These are phyloP conservation scores for Gastrophysa polygoni DNA, from an alignment of 2,888 invertebrate species.

Conservation along the genomic window DNA sequence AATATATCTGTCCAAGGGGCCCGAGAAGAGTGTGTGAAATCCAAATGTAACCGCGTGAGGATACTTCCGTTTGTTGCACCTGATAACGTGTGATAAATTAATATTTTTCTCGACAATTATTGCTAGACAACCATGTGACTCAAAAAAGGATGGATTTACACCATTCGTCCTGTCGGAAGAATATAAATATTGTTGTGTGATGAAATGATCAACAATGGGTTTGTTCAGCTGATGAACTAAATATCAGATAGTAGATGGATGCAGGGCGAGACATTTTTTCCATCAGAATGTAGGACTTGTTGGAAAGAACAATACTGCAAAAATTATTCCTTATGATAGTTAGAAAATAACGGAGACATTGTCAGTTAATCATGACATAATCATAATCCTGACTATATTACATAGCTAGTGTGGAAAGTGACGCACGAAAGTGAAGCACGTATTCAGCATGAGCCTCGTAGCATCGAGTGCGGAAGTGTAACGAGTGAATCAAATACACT, in stretches of 20 bases:
- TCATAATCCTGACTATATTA: too few species aligned
- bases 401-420: too few species aligned
- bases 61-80: conserved; percentile 39
- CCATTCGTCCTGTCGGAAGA: neutral
- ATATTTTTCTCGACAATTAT: conserved; percentile 27
- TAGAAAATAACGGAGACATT: too few species aligned
- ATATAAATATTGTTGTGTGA: neutral
- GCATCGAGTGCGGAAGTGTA: too few species aligned
- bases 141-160: neutral
- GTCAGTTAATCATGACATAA: too few species aligned
- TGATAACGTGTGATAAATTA: conserved; percentile 37
- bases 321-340: too few species aligned
- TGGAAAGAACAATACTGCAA: too few species aligned
- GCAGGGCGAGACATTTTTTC: too few species aligned
- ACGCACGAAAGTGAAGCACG: too few species aligned
- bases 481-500: too few species aligned
- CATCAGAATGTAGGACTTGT: too few species aligned
- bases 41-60: conserved; percentile 37
- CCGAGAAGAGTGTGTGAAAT: conserved; percentile 43
- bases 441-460: too few species aligned
- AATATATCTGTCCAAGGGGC: conserved; percentile 33
- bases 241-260: neutral
- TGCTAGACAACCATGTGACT: neutral
- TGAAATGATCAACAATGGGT: neutral
- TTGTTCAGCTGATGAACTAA: neutral